phyloP scores from a whole-genome alignment of 2,113 vertebrate species.

The Galeopterus variegatus region DNA sequence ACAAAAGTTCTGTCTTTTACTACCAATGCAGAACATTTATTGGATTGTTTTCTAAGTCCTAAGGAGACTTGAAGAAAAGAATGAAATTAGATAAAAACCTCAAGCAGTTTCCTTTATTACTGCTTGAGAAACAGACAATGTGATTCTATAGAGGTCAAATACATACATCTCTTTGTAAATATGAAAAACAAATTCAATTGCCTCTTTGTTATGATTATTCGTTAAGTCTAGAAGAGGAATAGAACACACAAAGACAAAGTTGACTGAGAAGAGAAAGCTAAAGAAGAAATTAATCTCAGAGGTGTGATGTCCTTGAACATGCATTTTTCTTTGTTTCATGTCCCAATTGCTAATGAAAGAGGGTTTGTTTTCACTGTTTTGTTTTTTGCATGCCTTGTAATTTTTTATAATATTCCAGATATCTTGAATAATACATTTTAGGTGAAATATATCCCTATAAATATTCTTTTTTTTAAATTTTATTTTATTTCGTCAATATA shows the following conservation, averaged over 20 bases:
- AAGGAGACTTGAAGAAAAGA: conserved; percentile 16
- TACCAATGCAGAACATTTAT: neutral
- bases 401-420: neutral
- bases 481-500: too few relatives aligned
- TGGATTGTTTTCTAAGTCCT: neutral
- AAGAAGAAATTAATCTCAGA: neutral
- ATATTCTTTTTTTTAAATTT: neutral
- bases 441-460: neutral
- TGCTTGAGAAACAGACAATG: neutral
- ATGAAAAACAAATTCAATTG: neutral
- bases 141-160: neutral
- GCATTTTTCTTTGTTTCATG: neutral
- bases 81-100: neutral
- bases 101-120: neutral
- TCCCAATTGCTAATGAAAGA: neutral
- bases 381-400: neutral
- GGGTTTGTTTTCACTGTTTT: neutral
- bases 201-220: neutral
- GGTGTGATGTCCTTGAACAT: neutral
- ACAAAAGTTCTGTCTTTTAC: neutral
- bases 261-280: conserved; percentile 3
- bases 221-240: neutral
- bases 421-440: conserved; percentile 16
- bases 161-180: neutral
- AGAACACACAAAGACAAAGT: neutral